phyloP scores from a whole-genome alignment of 2,113 vertebrate genomes.

The Rattus rattus region DNA sequence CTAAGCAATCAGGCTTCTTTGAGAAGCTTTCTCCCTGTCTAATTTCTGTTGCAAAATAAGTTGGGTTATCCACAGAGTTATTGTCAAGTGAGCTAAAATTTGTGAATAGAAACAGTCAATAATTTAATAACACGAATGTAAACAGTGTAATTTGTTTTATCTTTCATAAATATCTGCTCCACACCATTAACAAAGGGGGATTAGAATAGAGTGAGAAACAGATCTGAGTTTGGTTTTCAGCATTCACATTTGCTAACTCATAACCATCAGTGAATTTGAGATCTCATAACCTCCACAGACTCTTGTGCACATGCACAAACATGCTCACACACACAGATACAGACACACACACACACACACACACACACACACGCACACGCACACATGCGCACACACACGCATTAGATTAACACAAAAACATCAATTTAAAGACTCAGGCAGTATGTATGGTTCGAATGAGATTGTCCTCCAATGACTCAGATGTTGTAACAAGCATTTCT shows the following conservation, averaged over 20 bases:
- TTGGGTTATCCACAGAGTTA: neutral
- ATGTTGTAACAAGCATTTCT: neutral
- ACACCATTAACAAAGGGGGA: too few species aligned
- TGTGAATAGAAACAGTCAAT: constrained; percentile 28
- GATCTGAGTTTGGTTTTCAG: neutral
- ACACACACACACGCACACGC: too few species aligned
- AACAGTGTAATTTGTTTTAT: neutral
- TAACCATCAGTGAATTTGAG: neutral
- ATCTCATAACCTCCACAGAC: neutral
- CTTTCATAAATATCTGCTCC: constrained; percentile 5
- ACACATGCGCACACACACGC: too few species aligned
- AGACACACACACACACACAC: neutral
- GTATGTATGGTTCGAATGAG: neutral
- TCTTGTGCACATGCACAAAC: neutral
- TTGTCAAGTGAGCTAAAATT: neutral
- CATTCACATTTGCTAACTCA: neutral
- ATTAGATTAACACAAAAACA: too few species aligned
- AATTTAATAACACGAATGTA: constrained; percentile 16
- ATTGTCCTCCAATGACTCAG: neutral
- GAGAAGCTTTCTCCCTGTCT: neutral
- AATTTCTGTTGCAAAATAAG: neutral
- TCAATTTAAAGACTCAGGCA: neutral
- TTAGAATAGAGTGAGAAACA: too few species aligned
- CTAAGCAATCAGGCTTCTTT: neutral
- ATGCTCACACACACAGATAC: neutral